Conservation (phyloP, 2,888 invertebrate species). For the Aleiodes leptofemur region DNA sequence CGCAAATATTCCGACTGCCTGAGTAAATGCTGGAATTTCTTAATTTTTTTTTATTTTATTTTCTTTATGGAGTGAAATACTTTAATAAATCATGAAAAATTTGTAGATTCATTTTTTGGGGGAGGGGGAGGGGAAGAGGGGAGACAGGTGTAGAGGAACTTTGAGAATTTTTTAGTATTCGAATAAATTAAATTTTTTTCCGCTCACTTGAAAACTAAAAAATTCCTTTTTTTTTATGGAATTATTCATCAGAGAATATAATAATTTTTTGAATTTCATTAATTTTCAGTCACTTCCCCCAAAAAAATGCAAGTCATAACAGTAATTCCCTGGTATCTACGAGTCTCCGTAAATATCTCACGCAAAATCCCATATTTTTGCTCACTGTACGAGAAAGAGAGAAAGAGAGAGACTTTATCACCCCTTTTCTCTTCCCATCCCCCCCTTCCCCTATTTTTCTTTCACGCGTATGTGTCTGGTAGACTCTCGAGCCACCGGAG, state of each 20-base stretch:
- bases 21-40: constrained; percentile 17
- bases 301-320: not conserved
- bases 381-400: not conserved
- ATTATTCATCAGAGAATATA: too few relatives aligned
- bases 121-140: not conserved
- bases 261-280: not conserved
- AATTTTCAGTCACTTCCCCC: not conserved
- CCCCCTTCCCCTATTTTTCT: too few relatives aligned
- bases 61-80: not conserved
- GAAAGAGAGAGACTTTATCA: constrained; percentile 10
- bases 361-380: not conserved
- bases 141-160: not conserved
- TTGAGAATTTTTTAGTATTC: not conserved
- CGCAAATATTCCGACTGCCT: constrained; percentile 27
- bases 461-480: constrained; percentile 43
- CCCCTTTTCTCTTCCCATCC: not conserved
- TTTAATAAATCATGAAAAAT: not conserved
- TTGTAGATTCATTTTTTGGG: not conserved
- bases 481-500: constrained; percentile 44
- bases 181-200: not conserved
- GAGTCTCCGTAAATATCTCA: too few relatives aligned
- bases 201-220: not conserved
- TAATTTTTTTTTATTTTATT: constrained; percentile 6
- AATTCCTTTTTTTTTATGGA: too few relatives aligned
- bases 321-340: constrained; percentile 49